Evolutionary conservation across 2,797 vertebrate genomes (phyloP).

Genomic region (Triplophysa yarkandensis): DNA sequence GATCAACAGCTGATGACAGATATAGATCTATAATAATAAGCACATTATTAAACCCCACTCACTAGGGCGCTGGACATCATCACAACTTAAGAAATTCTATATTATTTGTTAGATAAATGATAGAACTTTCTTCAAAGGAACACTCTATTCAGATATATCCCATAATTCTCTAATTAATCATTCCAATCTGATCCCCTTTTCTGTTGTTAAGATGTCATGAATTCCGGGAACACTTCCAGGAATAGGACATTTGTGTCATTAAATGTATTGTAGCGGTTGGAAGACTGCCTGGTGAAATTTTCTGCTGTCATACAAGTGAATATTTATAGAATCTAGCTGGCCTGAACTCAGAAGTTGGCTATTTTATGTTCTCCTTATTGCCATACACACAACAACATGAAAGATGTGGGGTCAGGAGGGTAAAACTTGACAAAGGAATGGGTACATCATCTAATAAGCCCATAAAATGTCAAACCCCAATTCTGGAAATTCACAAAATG

Average conservation of each 20-base stretch:
- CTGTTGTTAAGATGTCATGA: background rate
- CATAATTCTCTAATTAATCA: constrained; percentile 13
- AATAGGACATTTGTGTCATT: background rate
- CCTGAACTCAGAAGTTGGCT: background rate
- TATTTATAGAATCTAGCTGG: background rate
- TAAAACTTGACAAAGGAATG: background rate
- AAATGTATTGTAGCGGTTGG: background rate
- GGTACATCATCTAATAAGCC: background rate
- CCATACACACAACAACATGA: background rate
- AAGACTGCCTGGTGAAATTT: background rate
- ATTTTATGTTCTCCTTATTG: background rate
- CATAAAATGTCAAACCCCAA: background rate
- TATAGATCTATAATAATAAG: no score
- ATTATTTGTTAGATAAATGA: constrained; percentile 18
- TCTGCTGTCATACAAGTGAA: background rate
- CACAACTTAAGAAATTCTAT: background rate
- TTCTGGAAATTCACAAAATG: background rate
- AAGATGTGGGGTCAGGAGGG: background rate
- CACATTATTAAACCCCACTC: background rate
- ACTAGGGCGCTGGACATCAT: background rate
- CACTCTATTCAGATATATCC: constrained; percentile 9
- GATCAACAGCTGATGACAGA: no score
- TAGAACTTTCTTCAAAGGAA: background rate
- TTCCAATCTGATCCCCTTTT: constrained; percentile 8
- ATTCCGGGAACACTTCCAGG: background rate